Conservation (phyloP, 2,888 invertebrate genomes). For the Scaptodrosophila latifasciaeformis region DNA sequence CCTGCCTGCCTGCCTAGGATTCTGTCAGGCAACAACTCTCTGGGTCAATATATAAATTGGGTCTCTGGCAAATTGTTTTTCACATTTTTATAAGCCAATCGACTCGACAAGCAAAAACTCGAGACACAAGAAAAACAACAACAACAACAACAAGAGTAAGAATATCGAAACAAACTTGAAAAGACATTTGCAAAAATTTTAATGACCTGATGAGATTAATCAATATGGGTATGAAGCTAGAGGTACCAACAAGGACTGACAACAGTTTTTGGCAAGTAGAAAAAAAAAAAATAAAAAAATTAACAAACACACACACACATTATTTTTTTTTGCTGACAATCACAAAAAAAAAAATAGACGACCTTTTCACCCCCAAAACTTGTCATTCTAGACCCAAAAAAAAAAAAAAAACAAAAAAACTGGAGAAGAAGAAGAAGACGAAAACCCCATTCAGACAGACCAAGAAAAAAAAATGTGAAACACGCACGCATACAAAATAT, state of each 20-base stretch:
- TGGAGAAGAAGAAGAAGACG: no score
- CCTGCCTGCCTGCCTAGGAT: no score
- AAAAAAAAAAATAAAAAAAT: no score
- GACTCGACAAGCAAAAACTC: constrained; percentile 3
- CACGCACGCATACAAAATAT: constrained; percentile 58
- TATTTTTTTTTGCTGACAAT: constrained; percentile 61
- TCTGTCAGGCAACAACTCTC: background rate
- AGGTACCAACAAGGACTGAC: no score
- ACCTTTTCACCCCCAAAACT: no score
- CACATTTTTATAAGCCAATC: constrained; percentile 23
- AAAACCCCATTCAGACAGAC: constrained; percentile 15
- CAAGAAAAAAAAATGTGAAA: constrained; percentile 39
- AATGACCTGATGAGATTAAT: constrained; percentile 66
- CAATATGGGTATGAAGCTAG: constrained; percentile 33
- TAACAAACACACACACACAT: no score
- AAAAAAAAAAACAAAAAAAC: constrained; percentile 22
- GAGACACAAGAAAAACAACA: constrained; percentile 5
- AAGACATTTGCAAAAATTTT: constrained; percentile 67
- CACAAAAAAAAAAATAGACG: constrained; percentile 10
- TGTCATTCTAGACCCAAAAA: constrained; percentile 34
- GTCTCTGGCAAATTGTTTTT: constrained; percentile 22
- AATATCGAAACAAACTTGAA: constrained; percentile 32
- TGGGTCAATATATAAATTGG: background rate
- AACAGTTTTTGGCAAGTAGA: no score
- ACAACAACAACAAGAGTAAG: no score